Evolutionary conservation across 2,113 vertebrate genomes (phyloP), one percentile per base, ranked within the genome.

Genomic region (Corvus cornix): DNA sequence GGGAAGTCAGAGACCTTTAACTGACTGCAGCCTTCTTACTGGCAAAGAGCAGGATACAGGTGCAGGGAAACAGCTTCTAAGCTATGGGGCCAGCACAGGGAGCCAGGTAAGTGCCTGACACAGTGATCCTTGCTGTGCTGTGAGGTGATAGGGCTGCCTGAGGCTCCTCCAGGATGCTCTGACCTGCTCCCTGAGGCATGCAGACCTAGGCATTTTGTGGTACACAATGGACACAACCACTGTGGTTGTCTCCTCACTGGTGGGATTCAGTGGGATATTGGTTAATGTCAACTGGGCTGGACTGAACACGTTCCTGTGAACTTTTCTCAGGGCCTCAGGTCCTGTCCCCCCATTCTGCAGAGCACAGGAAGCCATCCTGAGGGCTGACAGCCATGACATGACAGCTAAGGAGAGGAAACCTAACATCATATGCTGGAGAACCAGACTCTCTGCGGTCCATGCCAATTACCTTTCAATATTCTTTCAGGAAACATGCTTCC

Each of bases 1-100:
- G 14, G 16, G 13, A 87, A 72, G 13, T 62, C 70, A 16, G 39
- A 41, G 70, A n/a, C 68, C 63, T 58, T 68, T 89, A 51, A 90
- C 60, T 76, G 91, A 77, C 13, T 94, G 68, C 20, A 91, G 85
- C 35, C 88, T 96, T 58, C 87, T 89, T 77, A 84, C 84, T 28
- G 84, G 64, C n/a, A 83, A 94, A 72, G 39, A 67, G 14, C 33
- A 18, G 59, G 70, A 94, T 28, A 73, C 30, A 2, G 55, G 52
- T 27, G 70, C 86, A 52, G 63, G 55, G 27, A 84, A 85, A 39
- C 55, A 77, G 64, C 78, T 96, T 55, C 77, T 96, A 48, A 93
- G 35, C 18, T 69, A 91, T 1, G 28, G 87, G 20, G 64, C 63
- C 43, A 82, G 49, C 13, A 63, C 51, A 62, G 83, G 67, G 26